These are phyloP conservation scores for Pagetopsis macropterus DNA, from an alignment of 2,797 vertebrate species.

Conservation along the genomic window DNA sequence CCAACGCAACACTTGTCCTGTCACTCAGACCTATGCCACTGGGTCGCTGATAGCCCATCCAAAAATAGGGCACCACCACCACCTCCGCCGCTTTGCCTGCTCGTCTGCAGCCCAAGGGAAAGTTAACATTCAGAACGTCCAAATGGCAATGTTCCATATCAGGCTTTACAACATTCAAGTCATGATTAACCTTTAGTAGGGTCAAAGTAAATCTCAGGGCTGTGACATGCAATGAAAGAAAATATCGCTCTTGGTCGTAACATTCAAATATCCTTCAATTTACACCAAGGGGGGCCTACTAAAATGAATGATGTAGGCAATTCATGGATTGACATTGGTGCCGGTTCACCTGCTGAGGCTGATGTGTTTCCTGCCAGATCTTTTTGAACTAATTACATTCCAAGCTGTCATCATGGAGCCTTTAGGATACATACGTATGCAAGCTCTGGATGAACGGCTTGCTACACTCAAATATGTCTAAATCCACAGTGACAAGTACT, in stretches of 20 bases:
- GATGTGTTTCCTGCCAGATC: slow-evolving; percentile 17
- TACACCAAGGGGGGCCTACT: slow-evolving; percentile 13
- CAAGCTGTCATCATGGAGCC: slow-evolving; percentile 49
- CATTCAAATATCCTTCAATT: slow-evolving; percentile 3
- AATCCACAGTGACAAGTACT: slow-evolving; percentile 14
- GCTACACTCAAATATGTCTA: slow-evolving; percentile 23
- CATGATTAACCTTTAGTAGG: slow-evolving; percentile 48
- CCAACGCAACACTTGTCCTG: slow-evolving; percentile 84
- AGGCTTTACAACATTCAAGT: slow-evolving; percentile 42
- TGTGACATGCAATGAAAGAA: not conserved
- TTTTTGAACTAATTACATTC: slow-evolving; percentile 45
- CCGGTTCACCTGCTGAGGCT: slow-evolving; percentile 11
- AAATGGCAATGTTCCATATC: slow-evolving; percentile 58
- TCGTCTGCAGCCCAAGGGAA: slow-evolving; percentile 58
- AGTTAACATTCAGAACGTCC: slow-evolving; percentile 57
- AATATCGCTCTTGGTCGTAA: slow-evolving; percentile 16
- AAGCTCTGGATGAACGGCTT: slow-evolving; percentile 24
- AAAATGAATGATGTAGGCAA: slow-evolving; percentile 13
- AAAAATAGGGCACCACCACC: slow-evolving; percentile 79
- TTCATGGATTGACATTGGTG: slow-evolving; percentile 5
- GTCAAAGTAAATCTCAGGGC: slow-evolving; percentile 19
- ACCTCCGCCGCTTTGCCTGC: slow-evolving; percentile 47
- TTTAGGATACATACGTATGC: slow-evolving; percentile 38
- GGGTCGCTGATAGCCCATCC: slow-evolving; percentile 77
- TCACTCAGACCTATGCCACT: slow-evolving; percentile 81